Percentiles rank a stretch among this genome's conserved stretches.
Conservation (phyloP, 2,888 invertebrate species). For the Drosophila multiciliata region DNA sequence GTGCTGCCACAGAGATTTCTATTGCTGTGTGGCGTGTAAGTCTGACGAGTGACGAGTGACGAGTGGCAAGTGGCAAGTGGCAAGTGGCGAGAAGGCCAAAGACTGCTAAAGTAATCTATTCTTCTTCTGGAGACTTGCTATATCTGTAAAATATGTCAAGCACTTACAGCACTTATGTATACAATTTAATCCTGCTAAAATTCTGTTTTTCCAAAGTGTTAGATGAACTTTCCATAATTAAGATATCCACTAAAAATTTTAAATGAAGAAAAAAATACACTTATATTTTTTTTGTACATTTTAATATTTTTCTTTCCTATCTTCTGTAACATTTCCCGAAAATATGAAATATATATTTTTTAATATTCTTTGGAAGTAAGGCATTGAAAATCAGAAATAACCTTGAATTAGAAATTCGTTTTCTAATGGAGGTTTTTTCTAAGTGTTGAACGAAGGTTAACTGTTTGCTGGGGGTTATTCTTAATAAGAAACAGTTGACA, state of each 20-base stretch:
- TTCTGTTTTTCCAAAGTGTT: neutral
- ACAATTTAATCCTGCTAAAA: neutral
- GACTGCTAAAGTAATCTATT: conserved; percentile 2
- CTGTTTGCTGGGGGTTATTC: neutral
- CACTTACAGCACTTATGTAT: neutral
- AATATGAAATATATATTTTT: neutral
- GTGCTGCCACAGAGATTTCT: conserved; percentile 26
- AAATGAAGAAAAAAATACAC: neutral
- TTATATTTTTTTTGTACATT: neutral
- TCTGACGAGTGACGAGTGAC: conserved; percentile 19
- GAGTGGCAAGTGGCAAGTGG: conserved; percentile 13
- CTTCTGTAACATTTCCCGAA: neutral
- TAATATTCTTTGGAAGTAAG: neutral
- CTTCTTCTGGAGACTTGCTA: neutral
- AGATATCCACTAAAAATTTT: neutral
- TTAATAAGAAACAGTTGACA: neutral
- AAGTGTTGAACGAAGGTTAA: neutral
- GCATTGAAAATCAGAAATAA: neutral
- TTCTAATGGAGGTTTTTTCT: neutral
- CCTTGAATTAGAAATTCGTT: no score
- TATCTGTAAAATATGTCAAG: neutral
- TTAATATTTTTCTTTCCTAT: neutral
- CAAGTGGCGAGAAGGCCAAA: neutral
- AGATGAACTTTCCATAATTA: neutral
- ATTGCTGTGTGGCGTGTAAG: conserved; percentile 6